Evolutionary conservation across 2,113 vertebrate genomes (phyloP).

Genomic region (Mormoops blainvillei): DNA sequence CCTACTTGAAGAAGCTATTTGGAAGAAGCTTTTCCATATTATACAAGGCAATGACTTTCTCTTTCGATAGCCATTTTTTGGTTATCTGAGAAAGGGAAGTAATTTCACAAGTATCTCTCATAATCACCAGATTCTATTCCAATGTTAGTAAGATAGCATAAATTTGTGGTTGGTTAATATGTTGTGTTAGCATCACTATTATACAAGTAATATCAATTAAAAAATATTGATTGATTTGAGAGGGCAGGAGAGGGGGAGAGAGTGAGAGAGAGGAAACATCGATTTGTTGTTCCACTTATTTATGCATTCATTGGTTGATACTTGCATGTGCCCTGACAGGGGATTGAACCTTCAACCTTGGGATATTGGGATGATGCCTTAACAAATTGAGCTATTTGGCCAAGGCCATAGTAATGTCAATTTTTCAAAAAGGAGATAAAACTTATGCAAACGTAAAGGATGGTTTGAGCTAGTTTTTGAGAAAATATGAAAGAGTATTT

Average conservation of each 20-base stretch:
- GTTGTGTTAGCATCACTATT: neutral
- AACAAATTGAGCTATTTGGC: no score
- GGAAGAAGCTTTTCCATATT: neutral
- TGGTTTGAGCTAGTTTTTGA: neutral
- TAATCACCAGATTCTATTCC: neutral
- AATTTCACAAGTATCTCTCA: neutral
- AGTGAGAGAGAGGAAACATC: no score
- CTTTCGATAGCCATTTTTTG: neutral
- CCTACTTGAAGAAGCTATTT: neutral
- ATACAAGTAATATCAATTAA: neutral
- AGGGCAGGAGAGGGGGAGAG: no score
- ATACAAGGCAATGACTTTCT: neutral
- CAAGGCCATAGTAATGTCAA: neutral
- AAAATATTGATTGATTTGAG: no score
- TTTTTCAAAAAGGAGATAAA: neutral
- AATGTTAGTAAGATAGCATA: neutral
- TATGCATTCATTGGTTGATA: no score
- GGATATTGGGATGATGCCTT: no score
- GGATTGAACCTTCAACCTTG: no score
- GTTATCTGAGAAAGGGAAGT: neutral
- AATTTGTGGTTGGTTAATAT: neutral
- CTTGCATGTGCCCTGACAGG: no score
- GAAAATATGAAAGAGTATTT: neutral
- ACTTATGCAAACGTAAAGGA: neutral
- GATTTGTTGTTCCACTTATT: no score